Conservation (phyloP, 2,888 invertebrate species). For the Agrotis clavis region DNA sequence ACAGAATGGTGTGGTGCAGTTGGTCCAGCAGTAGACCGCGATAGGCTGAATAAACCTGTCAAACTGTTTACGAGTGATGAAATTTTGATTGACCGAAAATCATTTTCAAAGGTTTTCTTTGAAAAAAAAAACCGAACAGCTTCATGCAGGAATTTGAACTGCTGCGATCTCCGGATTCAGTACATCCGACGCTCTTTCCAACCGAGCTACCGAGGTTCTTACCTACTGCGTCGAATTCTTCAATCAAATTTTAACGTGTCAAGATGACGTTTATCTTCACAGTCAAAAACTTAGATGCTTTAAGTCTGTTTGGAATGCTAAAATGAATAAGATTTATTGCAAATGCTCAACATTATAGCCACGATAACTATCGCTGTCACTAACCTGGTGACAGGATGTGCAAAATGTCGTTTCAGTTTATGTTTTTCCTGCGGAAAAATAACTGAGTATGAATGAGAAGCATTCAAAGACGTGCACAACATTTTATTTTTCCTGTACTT, state of each 20-base stretch:
- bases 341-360: conserved; percentile 2
- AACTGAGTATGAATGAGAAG: conserved; percentile 20
- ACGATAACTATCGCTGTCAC: conserved; percentile 3
- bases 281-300: background rate
- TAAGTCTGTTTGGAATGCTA: background rate
- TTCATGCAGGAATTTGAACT: too few relatives aligned
- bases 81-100: background rate
- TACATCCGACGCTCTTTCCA: too few relatives aligned
- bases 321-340: conserved; percentile 10
- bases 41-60: too few relatives aligned
- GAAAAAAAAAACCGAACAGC: too few relatives aligned
- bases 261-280: background rate
- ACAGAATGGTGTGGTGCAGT: too few relatives aligned
- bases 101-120: background rate
- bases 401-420: conserved; percentile 36
- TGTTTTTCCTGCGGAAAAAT: conserved; percentile 44
- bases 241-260: too few relatives aligned
- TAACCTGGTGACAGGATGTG: conserved; percentile 38
- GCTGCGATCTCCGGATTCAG: too few relatives aligned
- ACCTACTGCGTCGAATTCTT: too few relatives aligned
- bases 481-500: conserved; percentile 47
- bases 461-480: conserved; percentile 26
- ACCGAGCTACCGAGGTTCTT: too few relatives aligned
- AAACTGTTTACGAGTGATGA: too few relatives aligned
- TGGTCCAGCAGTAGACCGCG: too few relatives aligned